A percentile compares a stretch with the other conserved stretches of the same genome.
Evolutionary conservation across 23 tunicate species (phyloP).

Genomic region (Trididemnum clinides): DNA sequence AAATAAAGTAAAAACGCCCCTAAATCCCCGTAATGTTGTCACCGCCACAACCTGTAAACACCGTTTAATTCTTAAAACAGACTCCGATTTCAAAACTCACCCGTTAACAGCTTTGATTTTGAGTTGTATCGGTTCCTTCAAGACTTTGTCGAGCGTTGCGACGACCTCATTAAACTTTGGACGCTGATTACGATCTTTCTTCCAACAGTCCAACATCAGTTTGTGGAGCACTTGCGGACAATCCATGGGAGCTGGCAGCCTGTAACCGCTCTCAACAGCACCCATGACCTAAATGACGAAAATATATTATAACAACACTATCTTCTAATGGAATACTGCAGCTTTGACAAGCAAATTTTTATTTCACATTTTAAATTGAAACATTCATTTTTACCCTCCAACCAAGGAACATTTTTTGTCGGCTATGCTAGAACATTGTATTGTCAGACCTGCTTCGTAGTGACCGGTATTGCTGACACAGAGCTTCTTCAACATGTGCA

Average conservation of each 20-base stretch:
- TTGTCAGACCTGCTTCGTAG: no score
- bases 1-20: neutral
- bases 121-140: constrained; percentile 76
- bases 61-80: no score
- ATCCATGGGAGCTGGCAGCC: constrained; percentile 94
- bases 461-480: no score
- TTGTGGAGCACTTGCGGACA: constrained; percentile 93
- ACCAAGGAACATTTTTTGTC: no score
- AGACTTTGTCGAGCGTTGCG: constrained; percentile 65
- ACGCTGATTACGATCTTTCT: constrained; percentile 88
- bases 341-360: no score
- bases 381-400: no score
- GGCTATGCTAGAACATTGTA: no score
- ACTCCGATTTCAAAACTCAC: constrained; percentile 33
- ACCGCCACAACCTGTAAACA: no score
- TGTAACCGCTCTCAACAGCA: constrained; percentile 90
- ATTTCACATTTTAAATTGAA: no score
- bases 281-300: constrained; percentile 75
- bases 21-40: neutral
- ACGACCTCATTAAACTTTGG: constrained; percentile 92
- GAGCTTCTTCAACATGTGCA: no score
- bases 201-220: constrained; percentile 98
- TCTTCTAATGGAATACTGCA: no score
- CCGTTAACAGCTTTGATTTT: constrained; percentile 44
- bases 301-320: no score